Base-by-base conservation (phyloP, 2,113 vertebrate species). In the Pholis gunnellus region DNA sequence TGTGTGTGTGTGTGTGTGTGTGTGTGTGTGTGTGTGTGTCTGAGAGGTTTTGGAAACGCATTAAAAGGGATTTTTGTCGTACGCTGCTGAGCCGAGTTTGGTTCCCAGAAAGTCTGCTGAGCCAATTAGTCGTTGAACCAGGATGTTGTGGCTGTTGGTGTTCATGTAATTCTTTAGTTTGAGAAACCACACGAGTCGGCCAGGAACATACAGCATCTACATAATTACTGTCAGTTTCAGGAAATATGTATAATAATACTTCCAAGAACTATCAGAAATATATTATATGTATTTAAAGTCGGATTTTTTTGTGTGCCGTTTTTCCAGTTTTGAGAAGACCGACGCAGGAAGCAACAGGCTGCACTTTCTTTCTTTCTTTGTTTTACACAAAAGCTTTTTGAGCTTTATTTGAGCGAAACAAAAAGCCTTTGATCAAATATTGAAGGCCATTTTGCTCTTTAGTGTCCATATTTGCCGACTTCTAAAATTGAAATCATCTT, bases 91-190 rank as follows among this genome's bases (percentile, higher is more conserved):
- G 22, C 25, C 40, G 54, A 34, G 27, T 74, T 57, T 25, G 42
- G 50, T 83, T 79, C 61, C 34, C 66, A 74, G 44, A 76, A 82
- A 56, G 61, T 59, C 17, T 82, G 61, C 72, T 2, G 50, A 80
- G 72, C 27, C 44, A 14, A 40, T 85, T 67, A 57, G 61, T 68
- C 73, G 69, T 66, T 75, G 56, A 79, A 75, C 5, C 71, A 54
- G 52, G 72, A 75, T 63, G 71, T 56, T 83, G 63, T 65, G 40
- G 68, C 15, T 69, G 67, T 36, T 73, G 7, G 34, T 25, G 65
- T 42, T 74, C 8, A 7, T 68, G 52, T 25, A 29, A 25, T 20
- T 74, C 10, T 75, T 42, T 22, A 34, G 42, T 15, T 75, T 67
- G 52, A 25, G 73, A 80, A 85, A 67, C 44, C 68, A 67, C 68